These are phyloP conservation scores for Litocranius walleri DNA, from an alignment of 2,113 vertebrate species.

Conservation along the genomic window DNA sequence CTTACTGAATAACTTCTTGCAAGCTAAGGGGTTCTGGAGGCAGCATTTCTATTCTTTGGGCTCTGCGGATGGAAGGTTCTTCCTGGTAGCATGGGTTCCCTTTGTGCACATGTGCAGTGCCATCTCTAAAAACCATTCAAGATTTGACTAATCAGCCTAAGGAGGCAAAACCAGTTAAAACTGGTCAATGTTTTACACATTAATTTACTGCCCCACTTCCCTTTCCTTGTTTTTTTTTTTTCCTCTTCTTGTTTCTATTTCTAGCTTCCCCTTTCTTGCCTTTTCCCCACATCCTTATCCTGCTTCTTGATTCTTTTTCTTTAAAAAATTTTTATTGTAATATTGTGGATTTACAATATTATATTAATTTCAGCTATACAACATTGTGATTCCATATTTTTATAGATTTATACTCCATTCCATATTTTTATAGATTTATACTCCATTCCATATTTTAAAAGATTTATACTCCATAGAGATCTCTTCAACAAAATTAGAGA, in stretches of 20 bases:
- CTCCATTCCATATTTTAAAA: not conserved
- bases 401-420: not conserved
- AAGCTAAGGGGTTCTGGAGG: not conserved
- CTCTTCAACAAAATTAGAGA: too few species aligned
- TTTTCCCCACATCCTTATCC: not conserved
- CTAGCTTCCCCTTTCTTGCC: not conserved
- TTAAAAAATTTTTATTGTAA: not conserved
- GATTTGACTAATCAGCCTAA: not conserved
- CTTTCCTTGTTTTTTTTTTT: not conserved
- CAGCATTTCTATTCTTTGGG: not conserved
- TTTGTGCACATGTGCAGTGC: rapidly evolving
- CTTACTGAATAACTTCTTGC: not conserved
- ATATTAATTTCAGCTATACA: not conserved
- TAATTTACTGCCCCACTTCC: not conserved
- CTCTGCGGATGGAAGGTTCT: not conserved
- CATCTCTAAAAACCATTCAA: not conserved
- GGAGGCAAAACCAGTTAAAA: not conserved
- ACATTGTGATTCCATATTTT: not conserved
- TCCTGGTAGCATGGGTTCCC: not conserved
- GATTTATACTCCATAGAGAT: not conserved
- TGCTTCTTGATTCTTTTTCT: not conserved
- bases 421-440: not conserved
- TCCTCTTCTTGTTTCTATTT: not conserved
- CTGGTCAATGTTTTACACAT: not conserved
- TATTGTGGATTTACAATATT: not conserved